Evolutionary conservation across 53 echinoderm and acorn worm species (phyloP), one percentile per base, ranked within the genome.

Genomic region (Apostichopus leukothele): DNA sequence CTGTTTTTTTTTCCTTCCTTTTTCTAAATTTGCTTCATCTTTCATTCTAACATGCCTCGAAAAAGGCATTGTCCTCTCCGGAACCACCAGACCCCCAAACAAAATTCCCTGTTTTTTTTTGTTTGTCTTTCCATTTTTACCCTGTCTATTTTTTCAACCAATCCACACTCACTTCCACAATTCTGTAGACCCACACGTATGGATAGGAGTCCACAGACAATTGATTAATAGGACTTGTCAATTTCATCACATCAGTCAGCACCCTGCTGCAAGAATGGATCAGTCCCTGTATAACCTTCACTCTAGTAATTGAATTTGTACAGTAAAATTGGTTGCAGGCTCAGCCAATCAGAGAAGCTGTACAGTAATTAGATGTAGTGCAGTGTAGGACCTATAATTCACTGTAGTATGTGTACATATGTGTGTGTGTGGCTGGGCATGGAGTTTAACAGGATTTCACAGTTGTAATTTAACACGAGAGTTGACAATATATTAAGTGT

Each of bases 331-430:
- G 84, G 26, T 21, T 26, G 50, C 18, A 26, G 27, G 60, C 66
- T 84, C 66, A 66, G 66, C 84, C 84, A 84, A 84, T 84, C 84
- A 84, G 84, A 59, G 61, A 13, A 22, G 22, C 27, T 21, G 53
- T 27, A 53, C 84, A 61, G 84, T 84, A 84, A 84, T 86, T 86
- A 86, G 86, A 67, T 86, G 67, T 86, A 86, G 86, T 68, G 71
- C 66, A 61, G 57, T 26, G 9, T 21, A 67, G 26, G 67, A 59
- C 20, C 59, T 81, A 86, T 67, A 67, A 86, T 86, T 66, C 86
- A 86, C 86, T 63, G 25, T 68, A 66, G 59, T 86, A 68, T 86
- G 86, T 86, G 67, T 16, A 27, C 51, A 79, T 71, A 39, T 3
- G 39, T 39, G 39, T 39, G 39, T 39, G 39, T 39, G 39, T 3